Percentiles rank a stretch among this genome's conserved stretches.
These are phyloP conservation scores for Typhlomys cinereus DNA, from an alignment of 2,113 vertebrate genomes.

Conservation along the genomic window DNA sequence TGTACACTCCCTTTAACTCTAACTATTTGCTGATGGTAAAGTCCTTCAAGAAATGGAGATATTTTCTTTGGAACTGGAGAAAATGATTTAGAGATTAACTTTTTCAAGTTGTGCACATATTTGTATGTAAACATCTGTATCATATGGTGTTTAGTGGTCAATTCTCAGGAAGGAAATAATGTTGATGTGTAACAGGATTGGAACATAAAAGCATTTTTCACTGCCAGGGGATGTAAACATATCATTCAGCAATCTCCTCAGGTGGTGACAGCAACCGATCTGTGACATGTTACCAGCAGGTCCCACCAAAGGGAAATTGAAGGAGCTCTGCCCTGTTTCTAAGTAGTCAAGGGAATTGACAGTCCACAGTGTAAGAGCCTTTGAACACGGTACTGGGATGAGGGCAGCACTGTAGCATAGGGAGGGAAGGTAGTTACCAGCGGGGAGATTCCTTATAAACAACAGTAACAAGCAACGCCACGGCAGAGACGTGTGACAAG, in stretches of 20 bases:
- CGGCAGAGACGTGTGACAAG: background rate
- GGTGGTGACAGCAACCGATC: background rate
- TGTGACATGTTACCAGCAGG: background rate
- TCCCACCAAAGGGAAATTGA: background rate
- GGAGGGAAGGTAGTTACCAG: background rate
- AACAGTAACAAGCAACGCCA: background rate
- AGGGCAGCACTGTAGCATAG: background rate
- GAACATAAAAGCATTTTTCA: background rate
- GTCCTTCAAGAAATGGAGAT: background rate
- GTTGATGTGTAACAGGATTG: background rate
- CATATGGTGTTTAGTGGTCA: background rate
- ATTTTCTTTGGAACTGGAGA: constrained; percentile 15
- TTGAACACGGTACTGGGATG: no score
- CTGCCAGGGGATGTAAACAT: background rate
- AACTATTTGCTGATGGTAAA: background rate
- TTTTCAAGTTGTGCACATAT: background rate
- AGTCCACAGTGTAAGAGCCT: background rate
- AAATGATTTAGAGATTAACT: background rate
- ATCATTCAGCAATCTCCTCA: background rate
- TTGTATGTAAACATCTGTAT: background rate
- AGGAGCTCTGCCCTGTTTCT: background rate
- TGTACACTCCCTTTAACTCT: background rate
- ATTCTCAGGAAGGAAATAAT: background rate
- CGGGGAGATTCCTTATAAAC: background rate
- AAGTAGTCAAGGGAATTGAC: background rate